Evolutionary conservation across 2,888 invertebrate genomes (phyloP).

Genomic region (Abrostola triplasia): DNA sequence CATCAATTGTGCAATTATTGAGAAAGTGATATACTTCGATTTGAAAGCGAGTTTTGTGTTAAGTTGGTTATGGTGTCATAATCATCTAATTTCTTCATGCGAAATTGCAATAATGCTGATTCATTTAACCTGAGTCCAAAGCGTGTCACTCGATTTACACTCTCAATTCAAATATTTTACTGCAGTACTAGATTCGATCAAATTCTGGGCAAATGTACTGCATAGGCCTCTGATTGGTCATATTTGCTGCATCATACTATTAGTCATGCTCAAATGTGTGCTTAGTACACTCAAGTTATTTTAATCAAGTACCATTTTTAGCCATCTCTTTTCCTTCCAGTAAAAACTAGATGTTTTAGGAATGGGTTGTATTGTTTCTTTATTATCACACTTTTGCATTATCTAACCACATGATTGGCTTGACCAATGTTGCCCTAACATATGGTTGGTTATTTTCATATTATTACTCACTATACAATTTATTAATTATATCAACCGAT

Average conservation of each 20-base stretch:
- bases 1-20: conserved; percentile 30
- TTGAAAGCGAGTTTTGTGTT: conserved; percentile 14
- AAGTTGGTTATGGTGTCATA: background rate
- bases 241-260: background rate
- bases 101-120: conserved; percentile 6
- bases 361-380: too few relatives aligned
- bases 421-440: too few relatives aligned
- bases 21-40: conserved; percentile 21
- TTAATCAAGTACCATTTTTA: background rate
- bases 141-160: conserved; percentile 27
- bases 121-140: conserved; percentile 30
- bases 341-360: too few relatives aligned
- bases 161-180: conserved; percentile 8
- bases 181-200: background rate
- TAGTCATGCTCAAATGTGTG: conserved; percentile 14
- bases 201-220: conserved; percentile 10
- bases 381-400: too few relatives aligned
- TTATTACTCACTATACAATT: too few relatives aligned
- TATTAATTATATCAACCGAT: too few relatives aligned
- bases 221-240: conserved; percentile 14
- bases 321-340: background rate
- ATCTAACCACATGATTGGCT: too few relatives aligned
- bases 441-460: too few relatives aligned
- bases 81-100: background rate
- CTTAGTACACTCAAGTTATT: conserved; percentile 12